Evolutionary conservation across 2,888 invertebrate species (phyloP), one percentile per base, ranked within the genome.

Genomic region (Caenorhabditis japonica): DNA sequence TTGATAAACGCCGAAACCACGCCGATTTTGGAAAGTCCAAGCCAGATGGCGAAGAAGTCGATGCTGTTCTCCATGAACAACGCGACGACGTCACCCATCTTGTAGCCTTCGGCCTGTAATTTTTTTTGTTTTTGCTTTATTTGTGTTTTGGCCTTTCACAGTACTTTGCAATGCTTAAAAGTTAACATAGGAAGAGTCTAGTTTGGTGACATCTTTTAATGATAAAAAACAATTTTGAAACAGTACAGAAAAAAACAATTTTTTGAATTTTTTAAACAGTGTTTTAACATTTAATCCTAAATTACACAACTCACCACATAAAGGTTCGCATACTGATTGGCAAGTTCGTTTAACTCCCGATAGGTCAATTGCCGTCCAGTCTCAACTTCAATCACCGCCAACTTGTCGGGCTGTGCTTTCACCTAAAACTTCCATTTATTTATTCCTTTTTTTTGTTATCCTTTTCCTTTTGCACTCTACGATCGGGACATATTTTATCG

Each of bases 41-140:
- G 90, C 97, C 97, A 99, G 39, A 92, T 92, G 38, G 93, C 92
- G 8, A 96, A 93, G 89, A 93, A 94, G 88, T 97, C 94, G 0
- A 95, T 93, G 52, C 93, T 92, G 89, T 96, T 97, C 88, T 94
- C 94, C 90, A 96, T 91, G 88, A 94, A 92, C 19, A 99, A 90
- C 0, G 93, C 94, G 0, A 99, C 93, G 0, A 92, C 92, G 88
- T 97, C 94, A 0, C 94, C 96, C 77, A 92, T 62, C 36, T 79
- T 74, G 76, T 81, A 83, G 8, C 81, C 82, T 55, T 81, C 72
- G 12, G 66, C 47, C 81, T 83, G 59, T 56, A 83, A 59, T 25
- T n/a, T n/a, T n/a, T n/a, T n/a, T n/a, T n/a, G n/a, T n/a, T n/a
- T n/a, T n/a, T n/a, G n/a, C 19, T 36, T 15, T 30, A 17, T 15